A percentile compares a stretch with the other conserved stretches of the same genome.
phyloP scores from a whole-genome alignment of 2,888 invertebrate species.

The Chouioia cunea region DNA sequence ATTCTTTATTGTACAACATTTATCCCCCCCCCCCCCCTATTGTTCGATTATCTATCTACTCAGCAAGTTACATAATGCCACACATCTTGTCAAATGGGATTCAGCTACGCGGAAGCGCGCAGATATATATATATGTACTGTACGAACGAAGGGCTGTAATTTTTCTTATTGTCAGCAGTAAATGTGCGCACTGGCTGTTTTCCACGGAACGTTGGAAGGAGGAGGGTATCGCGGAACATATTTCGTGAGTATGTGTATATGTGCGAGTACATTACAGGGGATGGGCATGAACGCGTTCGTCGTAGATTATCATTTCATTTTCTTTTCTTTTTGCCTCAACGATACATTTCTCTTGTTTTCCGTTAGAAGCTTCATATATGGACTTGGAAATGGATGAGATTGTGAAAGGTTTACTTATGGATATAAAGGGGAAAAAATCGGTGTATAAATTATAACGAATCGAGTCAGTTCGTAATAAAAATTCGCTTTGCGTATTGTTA shows the following conservation, averaged over 20 bases:
- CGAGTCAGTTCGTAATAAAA: too few relatives aligned
- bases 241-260: background rate
- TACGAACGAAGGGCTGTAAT: slow-evolving; percentile 20
- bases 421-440: too few relatives aligned
- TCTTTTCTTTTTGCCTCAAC: background rate
- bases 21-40: background rate
- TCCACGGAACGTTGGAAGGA: background rate
- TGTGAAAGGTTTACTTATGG: too few relatives aligned
- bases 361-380: background rate
- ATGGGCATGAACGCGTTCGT: slow-evolving; percentile 5
- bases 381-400: background rate
- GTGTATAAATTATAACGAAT: too few relatives aligned
- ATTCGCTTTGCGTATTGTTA: too few relatives aligned
- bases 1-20: too few relatives aligned
- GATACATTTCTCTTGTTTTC: background rate
- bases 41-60: slow-evolving; percentile 1
- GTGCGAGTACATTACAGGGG: slow-evolving; percentile 7
- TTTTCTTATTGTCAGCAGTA: slow-evolving; percentile 37
- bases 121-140: too few relatives aligned
- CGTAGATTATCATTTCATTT: slow-evolving; percentile 26
- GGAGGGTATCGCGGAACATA: slow-evolving; percentile 5
- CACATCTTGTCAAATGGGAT: slow-evolving; percentile 17
- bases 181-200: background rate
- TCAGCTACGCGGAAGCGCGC: slow-evolving; percentile 15
- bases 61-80: slow-evolving; percentile 12